These are phyloP conservation scores for Cygnus atratus DNA, from an alignment of 2,113 vertebrate species.

Conservation along the genomic window DNA sequence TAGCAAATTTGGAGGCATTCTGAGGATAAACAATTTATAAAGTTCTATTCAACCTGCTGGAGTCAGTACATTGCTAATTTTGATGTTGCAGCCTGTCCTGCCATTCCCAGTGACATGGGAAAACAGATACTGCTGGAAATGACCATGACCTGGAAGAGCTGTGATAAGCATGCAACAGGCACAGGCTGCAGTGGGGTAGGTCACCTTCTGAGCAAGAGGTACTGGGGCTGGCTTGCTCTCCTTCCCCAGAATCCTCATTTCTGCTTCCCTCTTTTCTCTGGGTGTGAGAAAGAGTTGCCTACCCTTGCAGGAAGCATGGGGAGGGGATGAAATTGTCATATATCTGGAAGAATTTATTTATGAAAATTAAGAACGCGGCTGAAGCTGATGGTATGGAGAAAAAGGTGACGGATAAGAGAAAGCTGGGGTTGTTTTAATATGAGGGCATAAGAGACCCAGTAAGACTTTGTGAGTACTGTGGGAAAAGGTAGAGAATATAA, in stretches of 20 bases:
- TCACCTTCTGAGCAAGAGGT: neutral
- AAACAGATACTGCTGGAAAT: neutral
- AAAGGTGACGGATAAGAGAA: neutral
- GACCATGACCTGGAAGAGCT: neutral
- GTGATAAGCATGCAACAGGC: neutral
- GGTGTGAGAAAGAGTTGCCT: neutral
- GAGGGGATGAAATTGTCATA: neutral
- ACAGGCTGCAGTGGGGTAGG: neutral
- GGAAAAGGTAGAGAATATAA: neutral
- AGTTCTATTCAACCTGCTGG: neutral
- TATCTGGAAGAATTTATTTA: neutral
- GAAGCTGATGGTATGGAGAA: neutral
- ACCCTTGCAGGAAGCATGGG: neutral
- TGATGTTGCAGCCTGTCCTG: neutral
- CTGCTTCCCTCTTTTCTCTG: neutral
- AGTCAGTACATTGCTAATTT: neutral
- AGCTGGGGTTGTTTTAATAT: neutral
- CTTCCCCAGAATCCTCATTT: neutral
- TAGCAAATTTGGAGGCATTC: neutral
- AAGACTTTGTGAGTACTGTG: neutral
- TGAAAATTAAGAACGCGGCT: neutral
- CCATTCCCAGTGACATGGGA: neutral
- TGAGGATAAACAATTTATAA: neutral
- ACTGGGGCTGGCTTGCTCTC: neutral
- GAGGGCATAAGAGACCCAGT: neutral